phyloP scores from a whole-genome alignment of 2,888 invertebrate species.

The Catocala sponsa region DNA sequence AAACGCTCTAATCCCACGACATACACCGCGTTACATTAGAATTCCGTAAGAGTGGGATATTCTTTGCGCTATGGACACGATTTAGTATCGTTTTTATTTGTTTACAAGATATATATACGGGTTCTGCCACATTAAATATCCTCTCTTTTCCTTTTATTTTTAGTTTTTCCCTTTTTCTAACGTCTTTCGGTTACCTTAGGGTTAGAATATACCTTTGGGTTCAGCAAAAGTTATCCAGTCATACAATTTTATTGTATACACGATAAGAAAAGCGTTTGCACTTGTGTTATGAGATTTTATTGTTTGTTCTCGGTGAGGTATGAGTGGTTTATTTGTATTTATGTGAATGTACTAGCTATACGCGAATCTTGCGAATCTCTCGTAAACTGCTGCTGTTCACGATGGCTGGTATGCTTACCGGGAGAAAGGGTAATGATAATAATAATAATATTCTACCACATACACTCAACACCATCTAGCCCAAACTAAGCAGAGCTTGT shows the following conservation, averaged over 20 bases:
- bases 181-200: constrained; percentile 40
- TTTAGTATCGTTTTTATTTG: constrained; percentile 67
- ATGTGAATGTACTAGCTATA: no score
- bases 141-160: constrained; percentile 43
- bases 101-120: constrained; percentile 62
- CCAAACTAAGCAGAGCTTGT: no score
- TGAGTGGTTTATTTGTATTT: no score
- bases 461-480: no score
- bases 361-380: no score
- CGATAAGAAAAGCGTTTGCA: constrained; percentile 9
- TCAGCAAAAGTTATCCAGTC: constrained; percentile 11
- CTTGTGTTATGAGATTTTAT: constrained; percentile 3
- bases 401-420: no score
- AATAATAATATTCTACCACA: no score
- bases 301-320: no score
- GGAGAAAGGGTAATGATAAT: no score
- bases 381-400: no score
- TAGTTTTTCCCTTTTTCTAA: constrained; percentile 20
- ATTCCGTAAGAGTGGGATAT: constrained; percentile 55
- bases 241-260: constrained; percentile 31
- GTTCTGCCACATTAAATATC: constrained; percentile 53
- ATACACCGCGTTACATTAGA: constrained; percentile 40
- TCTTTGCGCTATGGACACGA: constrained; percentile 61
- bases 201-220: constrained; percentile 28
- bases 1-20: constrained; percentile 31